phyloP scores from a whole-genome alignment of 2,113 vertebrate genomes.

The Dasyornis broadbenti region DNA sequence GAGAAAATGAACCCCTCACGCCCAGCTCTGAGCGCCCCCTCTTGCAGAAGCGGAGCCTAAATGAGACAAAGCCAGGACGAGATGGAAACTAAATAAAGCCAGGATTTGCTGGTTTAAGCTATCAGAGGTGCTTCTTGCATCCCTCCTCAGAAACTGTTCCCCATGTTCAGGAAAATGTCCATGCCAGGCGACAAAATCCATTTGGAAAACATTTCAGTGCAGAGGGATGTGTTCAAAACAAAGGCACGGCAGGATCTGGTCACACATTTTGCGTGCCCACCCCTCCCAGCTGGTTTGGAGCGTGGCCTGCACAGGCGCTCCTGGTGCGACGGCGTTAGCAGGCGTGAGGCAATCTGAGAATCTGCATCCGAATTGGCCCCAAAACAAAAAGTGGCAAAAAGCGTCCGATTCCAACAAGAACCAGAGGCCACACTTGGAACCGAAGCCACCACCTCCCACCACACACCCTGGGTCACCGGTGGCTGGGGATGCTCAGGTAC shows the following conservation, averaged over 20 bases:
- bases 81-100: background rate
- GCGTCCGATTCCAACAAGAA: background rate
- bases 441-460: background rate
- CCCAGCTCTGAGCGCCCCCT: background rate
- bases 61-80: background rate
- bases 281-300: background rate
- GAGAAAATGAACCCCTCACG: conserved; percentile 19
- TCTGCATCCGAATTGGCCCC: background rate
- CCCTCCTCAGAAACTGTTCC: background rate
- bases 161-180: background rate
- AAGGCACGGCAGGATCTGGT: background rate
- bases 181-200: background rate
- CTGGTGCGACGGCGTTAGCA: accelerated
- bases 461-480: accelerated
- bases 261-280: accelerated
- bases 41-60: background rate
- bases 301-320: accelerated
- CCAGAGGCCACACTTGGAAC: background rate
- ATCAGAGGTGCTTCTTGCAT: background rate
- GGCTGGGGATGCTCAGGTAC: background rate
- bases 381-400: background rate
- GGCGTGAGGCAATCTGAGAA: background rate
- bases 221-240: background rate
- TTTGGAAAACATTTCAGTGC: accelerated
- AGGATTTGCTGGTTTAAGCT: background rate